These are phyloP conservation scores for Gibbula magus DNA, from an alignment of 2,888 invertebrate species.

Conservation along the genomic window DNA sequence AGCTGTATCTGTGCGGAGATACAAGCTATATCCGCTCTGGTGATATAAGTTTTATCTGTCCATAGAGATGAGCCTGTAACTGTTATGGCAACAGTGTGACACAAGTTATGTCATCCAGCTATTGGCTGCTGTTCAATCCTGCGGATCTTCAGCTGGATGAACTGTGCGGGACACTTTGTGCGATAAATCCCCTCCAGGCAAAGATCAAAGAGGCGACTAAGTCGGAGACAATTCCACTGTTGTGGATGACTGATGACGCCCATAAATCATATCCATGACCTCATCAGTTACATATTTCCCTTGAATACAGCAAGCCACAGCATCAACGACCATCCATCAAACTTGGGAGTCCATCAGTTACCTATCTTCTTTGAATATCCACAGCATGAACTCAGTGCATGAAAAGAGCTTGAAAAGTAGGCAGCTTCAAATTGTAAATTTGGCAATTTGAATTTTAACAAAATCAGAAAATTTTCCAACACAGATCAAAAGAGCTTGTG, in stretches of 20 bases:
- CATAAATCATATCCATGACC: conserved; percentile 11
- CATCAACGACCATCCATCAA: neutral
- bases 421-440: too few species aligned
- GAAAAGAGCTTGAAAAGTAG: too few species aligned
- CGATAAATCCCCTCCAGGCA: neutral
- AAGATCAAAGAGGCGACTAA: neutral
- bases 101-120: neutral
- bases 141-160: neutral
- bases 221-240: neutral
- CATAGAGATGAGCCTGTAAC: too few species aligned
- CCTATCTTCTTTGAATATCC: too few species aligned
- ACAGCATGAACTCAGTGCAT: too few species aligned
- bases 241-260: neutral
- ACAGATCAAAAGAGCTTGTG: too few species aligned
- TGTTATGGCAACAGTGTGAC: neutral
- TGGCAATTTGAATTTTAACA: too few species aligned
- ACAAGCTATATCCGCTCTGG: too few species aligned
- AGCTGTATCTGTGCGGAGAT: too few species aligned
- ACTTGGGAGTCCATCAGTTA: too few species aligned
- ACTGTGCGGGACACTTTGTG: neutral
- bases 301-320: neutral
- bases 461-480: too few species aligned
- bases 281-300: neutral
- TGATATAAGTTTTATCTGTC: too few species aligned
- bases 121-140: neutral